Conservation (phyloP, 1,140 invertebrate species). For the Delia radicum region DNA sequence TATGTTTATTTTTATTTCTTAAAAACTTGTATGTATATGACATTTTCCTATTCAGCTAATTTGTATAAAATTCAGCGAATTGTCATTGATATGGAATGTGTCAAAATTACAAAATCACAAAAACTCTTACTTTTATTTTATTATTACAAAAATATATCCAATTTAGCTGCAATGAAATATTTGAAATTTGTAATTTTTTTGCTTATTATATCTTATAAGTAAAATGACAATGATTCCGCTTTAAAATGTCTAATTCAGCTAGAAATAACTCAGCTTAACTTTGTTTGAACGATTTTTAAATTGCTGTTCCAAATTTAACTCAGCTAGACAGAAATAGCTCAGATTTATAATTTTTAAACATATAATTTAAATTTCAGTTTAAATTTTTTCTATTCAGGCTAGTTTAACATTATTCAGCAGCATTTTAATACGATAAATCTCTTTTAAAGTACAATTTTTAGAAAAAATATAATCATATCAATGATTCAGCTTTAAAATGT, state of each 20-base stretch:
- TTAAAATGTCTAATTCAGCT: not conserved
- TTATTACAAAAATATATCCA: not conserved
- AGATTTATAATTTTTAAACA: not conserved
- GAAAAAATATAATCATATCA: not conserved
- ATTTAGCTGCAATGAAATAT: too few relatives aligned
- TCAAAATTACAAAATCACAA: not conserved
- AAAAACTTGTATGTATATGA: too few relatives aligned
- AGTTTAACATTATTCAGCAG: too few relatives aligned
- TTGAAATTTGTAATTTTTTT: not conserved
- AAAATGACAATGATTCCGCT: too few relatives aligned
- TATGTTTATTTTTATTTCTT: too few relatives aligned
- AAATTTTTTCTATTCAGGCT: too few relatives aligned
- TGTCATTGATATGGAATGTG: too few relatives aligned
- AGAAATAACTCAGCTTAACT: not conserved
- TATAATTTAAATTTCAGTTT: too few relatives aligned
- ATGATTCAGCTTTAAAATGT: not conserved
- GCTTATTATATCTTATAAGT: too few relatives aligned
- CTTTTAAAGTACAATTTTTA: not conserved
- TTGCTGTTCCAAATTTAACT: too few relatives aligned
- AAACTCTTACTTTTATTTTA: not conserved
- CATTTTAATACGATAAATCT: too few relatives aligned
- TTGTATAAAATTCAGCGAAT: not conserved
- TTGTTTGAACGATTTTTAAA: not conserved
- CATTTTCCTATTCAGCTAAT: not conserved
- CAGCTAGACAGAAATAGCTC: not conserved